Conservation (phyloP, 1,140 invertebrate genomes). For the Drosophila setifemur region DNA sequence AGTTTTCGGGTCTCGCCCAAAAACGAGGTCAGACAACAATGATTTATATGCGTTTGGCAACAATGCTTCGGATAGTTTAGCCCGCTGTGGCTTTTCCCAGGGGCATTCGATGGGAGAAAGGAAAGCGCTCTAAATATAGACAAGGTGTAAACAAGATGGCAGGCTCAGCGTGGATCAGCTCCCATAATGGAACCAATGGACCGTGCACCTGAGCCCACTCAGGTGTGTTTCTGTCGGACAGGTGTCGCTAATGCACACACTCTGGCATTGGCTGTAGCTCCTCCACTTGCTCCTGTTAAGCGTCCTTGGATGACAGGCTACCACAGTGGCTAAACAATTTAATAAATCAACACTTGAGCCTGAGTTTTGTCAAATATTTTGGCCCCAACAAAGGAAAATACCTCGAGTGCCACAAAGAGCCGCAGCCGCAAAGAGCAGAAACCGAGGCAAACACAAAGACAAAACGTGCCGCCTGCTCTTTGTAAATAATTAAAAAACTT, state of each 20-base stretch:
- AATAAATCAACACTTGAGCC: conserved; percentile 44
- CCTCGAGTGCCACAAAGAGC: conserved; percentile 18
- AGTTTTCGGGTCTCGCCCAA: conserved; percentile 36
- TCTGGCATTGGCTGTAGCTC: not conserved
- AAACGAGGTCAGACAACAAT: conserved; percentile 7
- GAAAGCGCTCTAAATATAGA: conserved; percentile 43
- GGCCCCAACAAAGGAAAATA: conserved; percentile 29
- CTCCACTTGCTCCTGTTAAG: no score
- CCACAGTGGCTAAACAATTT: conserved; percentile 26
- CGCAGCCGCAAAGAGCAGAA: not conserved
- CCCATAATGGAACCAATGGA: conserved; percentile 38
- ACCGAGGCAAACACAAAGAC: conserved; percentile 20
- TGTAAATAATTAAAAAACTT: conserved; percentile 52
- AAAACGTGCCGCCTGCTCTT: conserved; percentile 34
- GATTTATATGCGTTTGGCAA: conserved; percentile 19
- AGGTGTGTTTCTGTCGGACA: conserved; percentile 28
- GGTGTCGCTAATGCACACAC: conserved; percentile 33
- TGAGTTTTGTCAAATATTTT: conserved; percentile 47
- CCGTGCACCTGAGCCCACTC: conserved; percentile 17
- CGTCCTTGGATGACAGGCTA: conserved; percentile 11
- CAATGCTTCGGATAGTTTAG: conserved; percentile 29
- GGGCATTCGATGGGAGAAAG: conserved; percentile 2
- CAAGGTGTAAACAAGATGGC: conserved; percentile 33
- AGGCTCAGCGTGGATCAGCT: conserved; percentile 36
- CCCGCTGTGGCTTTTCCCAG: conserved; percentile 1